phyloP scores from a whole-genome alignment of 2,888 invertebrate genomes.

The Acrobasis suavella region DNA sequence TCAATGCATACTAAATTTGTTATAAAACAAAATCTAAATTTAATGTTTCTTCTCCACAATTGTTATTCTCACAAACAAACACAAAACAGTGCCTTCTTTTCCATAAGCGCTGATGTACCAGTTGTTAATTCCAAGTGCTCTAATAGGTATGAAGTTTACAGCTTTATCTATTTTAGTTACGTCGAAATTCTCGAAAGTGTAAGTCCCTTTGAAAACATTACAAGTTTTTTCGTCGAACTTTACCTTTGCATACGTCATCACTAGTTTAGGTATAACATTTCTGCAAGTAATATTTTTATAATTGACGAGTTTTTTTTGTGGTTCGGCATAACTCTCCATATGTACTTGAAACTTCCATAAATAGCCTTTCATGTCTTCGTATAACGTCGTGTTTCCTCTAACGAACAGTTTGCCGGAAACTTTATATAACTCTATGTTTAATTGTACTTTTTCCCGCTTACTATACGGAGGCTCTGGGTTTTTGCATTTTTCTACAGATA shows the following conservation, averaged over 20 bases:
- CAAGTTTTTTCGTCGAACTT: background rate
- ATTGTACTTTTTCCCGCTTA: background rate
- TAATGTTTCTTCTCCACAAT: too few relatives aligned
- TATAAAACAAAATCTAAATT: too few relatives aligned
- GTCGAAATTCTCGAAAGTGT: background rate
- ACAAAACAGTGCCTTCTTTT: background rate
- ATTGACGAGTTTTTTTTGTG: background rate
- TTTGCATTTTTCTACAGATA: conserved; percentile 5
- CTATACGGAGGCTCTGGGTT: background rate
- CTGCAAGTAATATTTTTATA: background rate
- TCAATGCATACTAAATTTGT: too few relatives aligned
- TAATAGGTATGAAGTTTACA: conserved; percentile 3
- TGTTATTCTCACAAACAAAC: background rate
- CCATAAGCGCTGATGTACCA: background rate
- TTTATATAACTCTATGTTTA: background rate
- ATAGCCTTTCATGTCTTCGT: background rate
- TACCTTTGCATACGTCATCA: background rate
- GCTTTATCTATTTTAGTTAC: conserved; percentile 5
- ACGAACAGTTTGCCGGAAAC: background rate
- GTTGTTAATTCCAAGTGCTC: background rate
- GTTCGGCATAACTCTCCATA: background rate
- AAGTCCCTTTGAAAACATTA: background rate
- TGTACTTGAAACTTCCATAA: background rate
- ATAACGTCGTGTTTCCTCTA: background rate
- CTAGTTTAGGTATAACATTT: background rate